Evolutionary conservation across 1,140 invertebrate genomes (phyloP).

Genomic region (Stegodyphus dumicola): DNA sequence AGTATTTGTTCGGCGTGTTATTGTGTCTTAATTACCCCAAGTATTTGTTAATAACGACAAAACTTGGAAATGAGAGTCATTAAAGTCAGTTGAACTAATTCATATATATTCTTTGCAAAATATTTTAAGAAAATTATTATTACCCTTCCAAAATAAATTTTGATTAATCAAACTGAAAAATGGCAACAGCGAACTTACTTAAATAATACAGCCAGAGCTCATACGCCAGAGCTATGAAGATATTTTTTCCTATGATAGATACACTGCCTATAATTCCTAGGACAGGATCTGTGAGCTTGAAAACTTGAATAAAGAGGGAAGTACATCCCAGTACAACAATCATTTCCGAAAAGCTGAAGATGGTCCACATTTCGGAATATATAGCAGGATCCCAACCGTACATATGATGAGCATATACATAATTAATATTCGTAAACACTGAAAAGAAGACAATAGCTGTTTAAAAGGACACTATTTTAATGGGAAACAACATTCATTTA

Average conservation of each 20-base stretch:
- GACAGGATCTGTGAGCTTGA: constrained; percentile 23
- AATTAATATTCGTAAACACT: constrained; percentile 50
- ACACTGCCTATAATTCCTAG: constrained; percentile 41
- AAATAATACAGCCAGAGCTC: constrained; percentile 13
- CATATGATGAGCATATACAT: constrained; percentile 49
- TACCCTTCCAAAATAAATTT: neutral
- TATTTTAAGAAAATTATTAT: neutral
- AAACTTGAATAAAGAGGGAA: constrained; percentile 18
- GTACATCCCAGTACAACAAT: constrained; percentile 9
- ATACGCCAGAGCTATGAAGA: constrained; percentile 31
- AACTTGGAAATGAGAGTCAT: too few species aligned
- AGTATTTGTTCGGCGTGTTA: too few species aligned
- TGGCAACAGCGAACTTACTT: constrained; percentile 19
- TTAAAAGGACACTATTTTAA: neutral
- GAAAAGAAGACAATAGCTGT: neutral
- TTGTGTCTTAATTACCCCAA: too few species aligned
- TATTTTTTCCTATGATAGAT: constrained; percentile 41
- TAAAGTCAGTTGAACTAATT: neutral
- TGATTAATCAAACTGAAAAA: neutral
- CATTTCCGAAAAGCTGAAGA: constrained; percentile 50
- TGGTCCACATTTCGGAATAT: constrained; percentile 42
- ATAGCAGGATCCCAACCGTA: constrained; percentile 26
- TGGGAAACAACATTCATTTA: too few species aligned
- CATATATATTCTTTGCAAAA: neutral
- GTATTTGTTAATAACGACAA: too few species aligned